Base-by-base conservation (phyloP, 2,888 invertebrate genomes). In the Orthosia gothica region DNA sequence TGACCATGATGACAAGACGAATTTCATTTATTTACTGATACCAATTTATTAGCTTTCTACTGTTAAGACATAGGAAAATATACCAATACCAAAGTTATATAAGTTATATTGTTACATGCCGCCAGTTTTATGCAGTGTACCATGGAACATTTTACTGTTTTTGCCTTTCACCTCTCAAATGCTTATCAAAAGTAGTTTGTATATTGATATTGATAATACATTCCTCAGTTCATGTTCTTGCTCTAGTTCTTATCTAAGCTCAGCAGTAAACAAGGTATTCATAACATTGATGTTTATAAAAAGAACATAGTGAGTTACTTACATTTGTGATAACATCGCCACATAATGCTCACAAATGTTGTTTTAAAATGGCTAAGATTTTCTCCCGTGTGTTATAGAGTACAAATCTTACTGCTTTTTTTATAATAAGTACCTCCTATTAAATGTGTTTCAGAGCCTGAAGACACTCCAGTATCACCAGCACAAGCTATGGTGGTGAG, bases 401-500 rank as follows among this genome's bases (percentile, higher is more conserved):
- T 49, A 70, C 11, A 15, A 15, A 16, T 23, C 16, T 23, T 13
- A 5, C 9, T 75, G 18, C 11, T 45, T 40, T 40, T 32, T 40
- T 40, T 40, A 40, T 40, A 40, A 40, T 1, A 40, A 40, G 40
- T 1, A 40, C 40, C 9, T 20, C 3, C n/a, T 16, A 13, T 50
- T n/a, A 58, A 23, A 45, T 67, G 12, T 54, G 47, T 80, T 58
- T 16, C 91, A 98, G 98, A 97, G 86, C 97, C 98, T 50, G 94
- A 97, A 40, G 97, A 98, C 79, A 97, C 97, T 86, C 97, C 97
- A 67, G 90, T 99, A 55, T 97, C 98, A 45, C 97, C 97, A 40
- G 97, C 97, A 16, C 99, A 99, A 94, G 94, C 97, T 12, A 97
- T 97, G 87, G 97, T 98, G 54, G 96, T 99, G 59, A 97, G 97